These are phyloP conservation scores for Spialia ferax DNA, from an alignment of 2,888 invertebrate species.

Conservation along the genomic window DNA sequence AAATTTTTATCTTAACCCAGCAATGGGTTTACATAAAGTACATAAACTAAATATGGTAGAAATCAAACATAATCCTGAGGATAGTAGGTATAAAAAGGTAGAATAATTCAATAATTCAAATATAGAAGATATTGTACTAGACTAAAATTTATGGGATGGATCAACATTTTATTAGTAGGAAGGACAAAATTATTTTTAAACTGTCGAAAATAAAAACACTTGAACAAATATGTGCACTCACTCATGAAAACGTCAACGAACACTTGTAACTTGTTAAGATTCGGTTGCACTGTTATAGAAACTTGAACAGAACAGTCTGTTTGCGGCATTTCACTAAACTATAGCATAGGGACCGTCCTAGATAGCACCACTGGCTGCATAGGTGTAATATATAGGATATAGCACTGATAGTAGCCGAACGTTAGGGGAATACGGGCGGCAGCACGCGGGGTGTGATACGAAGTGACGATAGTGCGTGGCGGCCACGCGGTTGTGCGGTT, in stretches of 20 bases:
- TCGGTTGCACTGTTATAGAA: slow-evolving; percentile 80
- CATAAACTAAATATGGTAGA: no score
- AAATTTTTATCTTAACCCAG: no score
- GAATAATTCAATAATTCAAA: no score
- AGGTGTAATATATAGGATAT: no score
- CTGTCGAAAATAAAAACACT: neutral
- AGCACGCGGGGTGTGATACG: slow-evolving; percentile 37
- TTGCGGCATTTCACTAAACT: slow-evolving; percentile 81
- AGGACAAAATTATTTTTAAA: neutral
- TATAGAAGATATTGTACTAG: no score
- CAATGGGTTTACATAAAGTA: no score
- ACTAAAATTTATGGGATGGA: no score
- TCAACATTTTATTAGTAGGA: no score
- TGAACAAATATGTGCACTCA: slow-evolving; percentile 57
- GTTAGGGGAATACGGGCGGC: slow-evolving; percentile 33
- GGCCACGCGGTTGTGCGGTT: slow-evolving; percentile 47
- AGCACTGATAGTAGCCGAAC: slow-evolving; percentile 9
- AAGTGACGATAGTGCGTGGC: slow-evolving; percentile 43
- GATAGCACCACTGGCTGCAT: slow-evolving; percentile 52
- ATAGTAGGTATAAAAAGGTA: no score
- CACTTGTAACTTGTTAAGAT: slow-evolving; percentile 77
- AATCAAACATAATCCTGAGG: no score
- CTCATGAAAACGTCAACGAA: slow-evolving; percentile 85
- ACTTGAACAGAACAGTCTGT: slow-evolving; percentile 81
- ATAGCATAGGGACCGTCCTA: slow-evolving; percentile 59